These are phyloP conservation scores for Pogonognathellus flavescens DNA, from an alignment of 1,140 invertebrate genomes.

Conservation along the genomic window DNA sequence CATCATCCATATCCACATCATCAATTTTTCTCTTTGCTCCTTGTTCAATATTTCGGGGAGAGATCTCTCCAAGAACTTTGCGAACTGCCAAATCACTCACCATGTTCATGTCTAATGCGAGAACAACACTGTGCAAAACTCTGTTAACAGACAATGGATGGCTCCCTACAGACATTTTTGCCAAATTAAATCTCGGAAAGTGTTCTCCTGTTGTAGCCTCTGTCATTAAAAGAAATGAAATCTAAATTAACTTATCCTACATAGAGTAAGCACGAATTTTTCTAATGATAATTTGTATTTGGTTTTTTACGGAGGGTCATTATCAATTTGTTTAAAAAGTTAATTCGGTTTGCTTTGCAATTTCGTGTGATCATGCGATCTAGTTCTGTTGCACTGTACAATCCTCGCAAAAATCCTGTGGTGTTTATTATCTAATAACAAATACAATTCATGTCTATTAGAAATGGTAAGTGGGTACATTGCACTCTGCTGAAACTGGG, in stretches of 20 bases:
- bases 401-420: background rate
- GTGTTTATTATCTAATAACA: background rate
- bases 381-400: background rate
- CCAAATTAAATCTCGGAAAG: slow-evolving; percentile 11
- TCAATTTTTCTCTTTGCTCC: background rate
- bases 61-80: background rate
- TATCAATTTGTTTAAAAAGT: slow-evolving; percentile 12
- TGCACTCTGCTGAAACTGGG: background rate
- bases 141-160: background rate
- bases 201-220: slow-evolving; percentile 16
- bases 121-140: slow-evolving; percentile 11
- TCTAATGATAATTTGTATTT: too few species aligned
- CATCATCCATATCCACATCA: background rate
- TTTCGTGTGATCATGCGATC: background rate
- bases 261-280: background rate
- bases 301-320: background rate
- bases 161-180: slow-evolving; percentile 11
- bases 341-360: slow-evolving; percentile 5
- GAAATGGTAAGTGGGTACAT: too few species aligned
- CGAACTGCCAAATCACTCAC: background rate
- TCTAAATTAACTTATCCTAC: background rate
- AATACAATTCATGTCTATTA: background rate
- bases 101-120: slow-evolving; percentile 12
- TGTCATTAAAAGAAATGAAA: background rate
- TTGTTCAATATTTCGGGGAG: too few species aligned